Evolutionary conservation across 2,888 invertebrate genomes (phyloP), one percentile per base, ranked within the genome.

Genomic region (Hemicrepidius hirtus): DNA sequence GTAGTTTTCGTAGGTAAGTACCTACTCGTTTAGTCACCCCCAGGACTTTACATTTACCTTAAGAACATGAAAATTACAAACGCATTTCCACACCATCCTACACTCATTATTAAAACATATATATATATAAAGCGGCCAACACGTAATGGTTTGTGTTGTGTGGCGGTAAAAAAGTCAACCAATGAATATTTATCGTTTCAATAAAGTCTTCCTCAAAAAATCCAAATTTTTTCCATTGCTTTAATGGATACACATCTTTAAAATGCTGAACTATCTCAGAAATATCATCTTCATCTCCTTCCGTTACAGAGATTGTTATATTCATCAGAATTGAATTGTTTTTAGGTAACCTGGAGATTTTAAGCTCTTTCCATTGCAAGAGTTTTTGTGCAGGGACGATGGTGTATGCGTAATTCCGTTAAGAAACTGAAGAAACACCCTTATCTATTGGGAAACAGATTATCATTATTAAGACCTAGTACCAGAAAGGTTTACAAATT

Each of bases 1-100:
- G n/a, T n/a, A n/a, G n/a, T n/a, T n/a, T n/a, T n/a, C n/a, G n/a
- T n/a, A n/a, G n/a, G n/a, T n/a, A n/a, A n/a, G n/a, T n/a, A n/a
- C n/a, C n/a, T n/a, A n/a, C n/a, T n/a, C n/a, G n/a, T n/a, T n/a
- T n/a, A n/a, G n/a, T n/a, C n/a, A n/a, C n/a, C n/a, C n/a, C n/a
- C n/a, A n/a, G n/a, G n/a, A n/a, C n/a, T n/a, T n/a, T n/a, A n/a
- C n/a, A 13, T 90, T 90, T 84, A 94, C 94, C 91, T 92, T 75
- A 89, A 83, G 82, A 93, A 94, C 90, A 94, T 91, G 81, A 90
- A 89, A 71, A 94, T 90, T 20, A 94, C 94, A 21, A 93, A 87
- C 18, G 89, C 86, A 82, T 95, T 95, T 32, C 94, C 94, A 82
- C 89, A 87, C 74, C 91, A 87, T n/a, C 95, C 95, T 40, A 91